Conservation (phyloP, 1,140 invertebrate genomes). For the Leptinotarsa undecemlineata region DNA sequence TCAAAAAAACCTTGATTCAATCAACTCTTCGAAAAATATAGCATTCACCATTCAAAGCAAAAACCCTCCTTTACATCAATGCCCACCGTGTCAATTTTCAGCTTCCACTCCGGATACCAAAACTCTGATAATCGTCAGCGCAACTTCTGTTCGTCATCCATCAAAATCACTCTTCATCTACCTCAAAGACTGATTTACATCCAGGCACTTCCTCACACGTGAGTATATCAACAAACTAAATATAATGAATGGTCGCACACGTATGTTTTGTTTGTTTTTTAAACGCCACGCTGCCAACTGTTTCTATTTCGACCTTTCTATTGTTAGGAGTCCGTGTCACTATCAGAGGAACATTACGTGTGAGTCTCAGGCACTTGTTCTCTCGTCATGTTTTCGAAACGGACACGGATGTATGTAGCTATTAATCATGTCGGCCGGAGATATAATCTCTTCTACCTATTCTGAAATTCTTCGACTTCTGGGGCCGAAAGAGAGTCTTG, state of each 20-base stretch:
- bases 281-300: background rate
- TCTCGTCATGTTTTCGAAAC: background rate
- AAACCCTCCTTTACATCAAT: too few relatives aligned
- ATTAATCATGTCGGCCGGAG: background rate
- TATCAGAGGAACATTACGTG: background rate
- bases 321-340: background rate
- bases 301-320: slow-evolving; percentile 3
- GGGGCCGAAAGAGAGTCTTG: too few relatives aligned
- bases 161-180: background rate
- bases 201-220: background rate
- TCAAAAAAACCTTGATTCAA: too few relatives aligned
- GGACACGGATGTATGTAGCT: background rate
- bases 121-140: background rate
- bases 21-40: too few relatives aligned
- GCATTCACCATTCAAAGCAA: too few relatives aligned
- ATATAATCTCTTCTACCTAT: background rate
- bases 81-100: too few relatives aligned
- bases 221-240: slow-evolving; percentile 6
- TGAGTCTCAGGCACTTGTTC: background rate
- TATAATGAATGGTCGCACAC: background rate
- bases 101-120: background rate
- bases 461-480: background rate
- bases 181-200: background rate
- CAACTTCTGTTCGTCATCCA: background rate
- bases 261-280: background rate